Evolutionary conservation across 2,113 vertebrate genomes (phyloP).

Genomic region (Zingel zingel): DNA sequence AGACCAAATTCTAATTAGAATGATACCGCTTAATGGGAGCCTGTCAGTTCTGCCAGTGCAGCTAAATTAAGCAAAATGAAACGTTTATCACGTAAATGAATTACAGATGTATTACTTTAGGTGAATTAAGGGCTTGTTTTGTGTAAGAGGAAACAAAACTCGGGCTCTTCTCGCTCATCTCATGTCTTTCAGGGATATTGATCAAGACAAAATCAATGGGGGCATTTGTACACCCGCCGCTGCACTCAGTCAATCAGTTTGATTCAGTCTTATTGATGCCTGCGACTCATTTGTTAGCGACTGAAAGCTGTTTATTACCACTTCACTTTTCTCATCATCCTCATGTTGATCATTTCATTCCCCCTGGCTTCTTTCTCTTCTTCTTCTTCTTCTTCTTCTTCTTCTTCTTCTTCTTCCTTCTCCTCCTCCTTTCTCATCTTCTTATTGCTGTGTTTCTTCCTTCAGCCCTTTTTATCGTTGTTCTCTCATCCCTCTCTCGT

Average conservation of each 20-base stretch:
- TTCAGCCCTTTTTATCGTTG: neutral
- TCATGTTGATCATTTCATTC: constrained; percentile 13
- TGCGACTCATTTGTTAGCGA: constrained; percentile 30
- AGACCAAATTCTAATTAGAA: constrained; percentile 61
- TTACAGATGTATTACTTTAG: constrained; percentile 55
- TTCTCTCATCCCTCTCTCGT: neutral
- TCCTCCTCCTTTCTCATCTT: neutral
- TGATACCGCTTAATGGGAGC: constrained; percentile 44
- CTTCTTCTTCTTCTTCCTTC: neutral
- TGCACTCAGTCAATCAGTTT: constrained; percentile 49
- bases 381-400: neutral
- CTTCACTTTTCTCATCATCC: constrained; percentile 23
- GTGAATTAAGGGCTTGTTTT: constrained; percentile 54
- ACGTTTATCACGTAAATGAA: constrained; percentile 58
- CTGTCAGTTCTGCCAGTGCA: constrained; percentile 55
- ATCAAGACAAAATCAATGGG: constrained; percentile 58
- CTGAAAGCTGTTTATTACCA: constrained; percentile 18
- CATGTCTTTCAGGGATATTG: constrained; percentile 54
- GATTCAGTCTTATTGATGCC: constrained; percentile 46
- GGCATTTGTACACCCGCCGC: constrained; percentile 43
- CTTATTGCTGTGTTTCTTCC: neutral
- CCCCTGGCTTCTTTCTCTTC: neutral
- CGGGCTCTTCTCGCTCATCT: constrained; percentile 12
- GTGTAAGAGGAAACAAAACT: constrained; percentile 13
- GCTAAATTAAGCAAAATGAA: constrained; percentile 61